Percentiles rank a stretch among this genome's conserved stretches.
These are phyloP conservation scores for Sylvicola cinctus DNA, from an alignment of 2,888 invertebrate genomes.

Conservation along the genomic window DNA sequence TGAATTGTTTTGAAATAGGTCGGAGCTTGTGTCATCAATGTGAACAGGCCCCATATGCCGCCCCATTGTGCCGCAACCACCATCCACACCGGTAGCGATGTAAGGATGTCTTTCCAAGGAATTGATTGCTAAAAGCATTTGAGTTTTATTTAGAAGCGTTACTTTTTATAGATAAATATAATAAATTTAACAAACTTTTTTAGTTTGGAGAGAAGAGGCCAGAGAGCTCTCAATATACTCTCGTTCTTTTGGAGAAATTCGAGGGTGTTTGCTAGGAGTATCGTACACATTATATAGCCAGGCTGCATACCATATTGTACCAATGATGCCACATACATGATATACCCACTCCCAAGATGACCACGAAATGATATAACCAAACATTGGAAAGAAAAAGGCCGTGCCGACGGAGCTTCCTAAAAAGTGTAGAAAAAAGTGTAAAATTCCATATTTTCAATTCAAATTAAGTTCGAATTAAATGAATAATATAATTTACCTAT, in stretches of 20 bases:
- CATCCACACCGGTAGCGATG: constrained; percentile 39
- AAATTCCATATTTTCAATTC: neutral
- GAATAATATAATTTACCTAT: no score
- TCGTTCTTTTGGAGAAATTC: constrained; percentile 35
- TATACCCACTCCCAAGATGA: constrained; percentile 55
- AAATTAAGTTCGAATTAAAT: constrained; percentile 9
- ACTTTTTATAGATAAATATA: no score
- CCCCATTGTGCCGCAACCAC: constrained; percentile 43
- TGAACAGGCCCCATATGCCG: constrained; percentile 34
- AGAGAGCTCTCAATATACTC: constrained; percentile 35
- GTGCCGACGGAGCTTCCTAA: constrained; percentile 47
- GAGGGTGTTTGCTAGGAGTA: constrained; percentile 40
- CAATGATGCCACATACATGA: constrained; percentile 37
- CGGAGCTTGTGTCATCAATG: constrained; percentile 46
- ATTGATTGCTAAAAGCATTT: constrained; percentile 26
- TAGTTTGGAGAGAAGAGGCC: constrained; percentile 25
- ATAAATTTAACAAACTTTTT: no score
- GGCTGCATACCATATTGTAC: constrained; percentile 39
- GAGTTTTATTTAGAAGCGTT: no score
- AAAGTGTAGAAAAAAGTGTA: neutral
- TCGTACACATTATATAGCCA: constrained; percentile 43
- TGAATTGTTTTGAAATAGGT: constrained; percentile 47
- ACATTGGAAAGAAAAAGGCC: constrained; percentile 45
- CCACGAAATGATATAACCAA: constrained; percentile 40
- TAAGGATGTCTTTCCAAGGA: constrained; percentile 39